Evolutionary conservation across 2,888 invertebrate genomes (phyloP).

Genomic region (Globia sparganii): DNA sequence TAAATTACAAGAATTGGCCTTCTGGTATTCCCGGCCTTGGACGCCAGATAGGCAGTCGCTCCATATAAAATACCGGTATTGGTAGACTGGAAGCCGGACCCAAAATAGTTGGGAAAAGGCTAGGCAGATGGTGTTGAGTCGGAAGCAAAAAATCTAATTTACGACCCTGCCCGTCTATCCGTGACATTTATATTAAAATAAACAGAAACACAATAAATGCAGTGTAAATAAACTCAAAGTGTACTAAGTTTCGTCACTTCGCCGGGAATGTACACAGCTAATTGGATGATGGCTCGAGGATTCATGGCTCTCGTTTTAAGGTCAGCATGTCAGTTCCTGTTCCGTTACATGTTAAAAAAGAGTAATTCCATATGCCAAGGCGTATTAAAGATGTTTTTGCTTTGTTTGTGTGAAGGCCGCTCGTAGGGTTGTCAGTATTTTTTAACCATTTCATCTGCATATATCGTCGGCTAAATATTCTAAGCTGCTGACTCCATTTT

Average conservation of each 20-base stretch:
- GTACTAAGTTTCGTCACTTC: conserved; percentile 23
- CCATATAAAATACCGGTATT: too few relatives aligned
- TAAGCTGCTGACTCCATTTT: too few relatives aligned
- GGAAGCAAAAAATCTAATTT: background rate
- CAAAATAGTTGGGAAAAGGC: background rate
- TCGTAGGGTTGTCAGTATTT: conserved; percentile 40
- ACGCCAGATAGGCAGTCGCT: too few relatives aligned
- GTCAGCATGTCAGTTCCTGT: conserved; percentile 63
- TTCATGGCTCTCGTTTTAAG: conserved; percentile 50
- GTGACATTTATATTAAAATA: conserved; percentile 25
- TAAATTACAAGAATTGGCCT: too few relatives aligned
- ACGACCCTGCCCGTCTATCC: background rate
- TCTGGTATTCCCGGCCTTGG: too few relatives aligned
- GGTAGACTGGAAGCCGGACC: too few relatives aligned
- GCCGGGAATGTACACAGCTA: conserved; percentile 50
- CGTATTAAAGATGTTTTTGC: conserved; percentile 38
- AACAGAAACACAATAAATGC: conserved; percentile 18
- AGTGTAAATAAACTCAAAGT: conserved; percentile 26
- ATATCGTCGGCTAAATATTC: too few relatives aligned
- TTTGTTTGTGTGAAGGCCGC: conserved; percentile 51
- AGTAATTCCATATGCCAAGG: conserved; percentile 39
- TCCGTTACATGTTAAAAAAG: conserved; percentile 58
- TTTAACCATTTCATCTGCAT: background rate
- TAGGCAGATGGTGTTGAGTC: background rate
- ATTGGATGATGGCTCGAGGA: conserved; percentile 46